These are phyloP conservation scores for Chrysolina oricalcia DNA, from an alignment of 2,888 invertebrate genomes.

Conservation along the genomic window DNA sequence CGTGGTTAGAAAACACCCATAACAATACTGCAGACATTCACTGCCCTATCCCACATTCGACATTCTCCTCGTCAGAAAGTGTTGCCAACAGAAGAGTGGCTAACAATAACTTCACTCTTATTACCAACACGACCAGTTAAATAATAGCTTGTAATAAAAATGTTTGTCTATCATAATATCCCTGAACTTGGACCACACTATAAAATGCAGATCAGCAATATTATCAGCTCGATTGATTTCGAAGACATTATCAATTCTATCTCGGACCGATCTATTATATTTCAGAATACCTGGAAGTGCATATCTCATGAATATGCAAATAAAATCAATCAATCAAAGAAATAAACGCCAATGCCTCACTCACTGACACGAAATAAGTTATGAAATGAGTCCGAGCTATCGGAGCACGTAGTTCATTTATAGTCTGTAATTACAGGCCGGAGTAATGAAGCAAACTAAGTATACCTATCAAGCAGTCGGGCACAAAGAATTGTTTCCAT, in stretches of 20 bases:
- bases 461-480: conserved; percentile 24
- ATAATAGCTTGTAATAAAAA: too few species aligned
- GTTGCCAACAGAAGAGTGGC: too few species aligned
- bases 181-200: conserved; percentile 22
- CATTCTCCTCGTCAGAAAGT: too few species aligned
- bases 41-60: too few species aligned
- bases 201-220: not conserved
- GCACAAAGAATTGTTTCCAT: conserved; percentile 34
- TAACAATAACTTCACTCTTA: too few species aligned
- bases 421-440: conserved; percentile 25
- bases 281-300: conserved; percentile 8
- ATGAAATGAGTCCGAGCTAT: conserved; percentile 9
- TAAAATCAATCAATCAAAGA: conserved; percentile 13
- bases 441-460: conserved; percentile 10
- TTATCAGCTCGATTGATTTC: conserved; percentile 7
- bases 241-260: conserved; percentile 5
- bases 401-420: not conserved
- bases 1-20: too few species aligned
- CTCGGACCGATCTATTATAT: conserved; percentile 1
- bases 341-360: not conserved
- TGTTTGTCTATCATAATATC: too few species aligned
- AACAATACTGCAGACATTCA: too few species aligned
- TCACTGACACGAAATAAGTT: not conserved
- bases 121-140: too few species aligned
- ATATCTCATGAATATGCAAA: conserved; percentile 8